Base-by-base conservation (phyloP, 2,797 vertebrate species). In the Rhinophrynus dorsalis region DNA sequence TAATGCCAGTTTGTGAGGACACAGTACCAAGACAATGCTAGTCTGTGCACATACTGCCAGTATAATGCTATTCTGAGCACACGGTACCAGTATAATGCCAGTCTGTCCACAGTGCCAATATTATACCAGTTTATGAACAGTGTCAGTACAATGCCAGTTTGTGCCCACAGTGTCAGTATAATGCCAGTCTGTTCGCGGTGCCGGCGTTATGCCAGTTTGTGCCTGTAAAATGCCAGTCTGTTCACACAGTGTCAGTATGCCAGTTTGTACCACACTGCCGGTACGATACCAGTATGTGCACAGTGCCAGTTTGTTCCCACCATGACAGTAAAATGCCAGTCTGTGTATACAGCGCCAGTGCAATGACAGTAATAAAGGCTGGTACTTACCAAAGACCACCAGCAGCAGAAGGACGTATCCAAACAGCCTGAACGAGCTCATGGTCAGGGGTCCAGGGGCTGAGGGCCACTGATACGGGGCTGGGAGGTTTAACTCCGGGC, bases 351-450 rank as follows among this genome's bases (percentile, higher is more conserved):
- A 3, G 35, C 29, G 10, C 9, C n/a, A n/a, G n/a, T n/a, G n/a
- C n/a, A 6, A 12, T 18, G 6, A 11, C 4, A 47, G 44, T 21
- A 9, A 18, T 17, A 6, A n/a, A 44, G n/a, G 40, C 5, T 44
- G 21, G 1, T 9, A 72, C 68, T 72, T 51, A 72, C 68, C 68
- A 23, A 32, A 72, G 51, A 72, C 42, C 51, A 72, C 60, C 17
- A 72, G 61, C 12, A 72, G 68, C 40, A n/a, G n/a, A n/a, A 72
- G 52, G 58, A 63, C 52, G 20, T 60, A 72, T 13, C 60, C 60
- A 12, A 21, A 50, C 30, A 72, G 21, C 60, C 68, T 50, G 59
- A 47, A 6, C 3, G 68, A 45, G 24, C 32, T 58, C 68, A 72
- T 72, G 60, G 60, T 64, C 60, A 42, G 13, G 9, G n/a, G 9